A percentile compares a stretch with the other conserved stretches of the same genome.
Evolutionary conservation across 2,113 vertebrate genomes (phyloP).

Genomic region (Mustelus asterias): DNA sequence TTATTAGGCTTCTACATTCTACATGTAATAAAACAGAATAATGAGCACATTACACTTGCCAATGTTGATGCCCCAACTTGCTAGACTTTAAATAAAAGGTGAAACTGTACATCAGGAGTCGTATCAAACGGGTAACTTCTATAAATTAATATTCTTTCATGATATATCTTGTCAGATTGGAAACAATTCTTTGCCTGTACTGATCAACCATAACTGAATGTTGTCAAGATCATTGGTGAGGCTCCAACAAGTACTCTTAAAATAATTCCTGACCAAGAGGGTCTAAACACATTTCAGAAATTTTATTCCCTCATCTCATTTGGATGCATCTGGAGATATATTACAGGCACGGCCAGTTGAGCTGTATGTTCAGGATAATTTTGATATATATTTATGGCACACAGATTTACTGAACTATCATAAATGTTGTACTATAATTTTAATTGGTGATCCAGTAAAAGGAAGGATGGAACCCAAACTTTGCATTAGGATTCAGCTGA

Average conservation of each 20-base stretch:
- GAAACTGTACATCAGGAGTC: neutral
- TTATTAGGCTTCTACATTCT: neutral
- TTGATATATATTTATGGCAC: neutral
- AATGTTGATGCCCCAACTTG: neutral
- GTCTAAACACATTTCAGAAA: neutral
- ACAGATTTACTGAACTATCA: neutral
- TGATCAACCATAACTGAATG: neutral
- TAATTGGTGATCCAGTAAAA: neutral
- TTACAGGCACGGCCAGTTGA: neutral
- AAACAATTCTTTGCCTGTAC: neutral
- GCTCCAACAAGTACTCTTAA: neutral
- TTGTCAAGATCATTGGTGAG: neutral
- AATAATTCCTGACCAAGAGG: neutral
- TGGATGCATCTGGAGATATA: neutral
- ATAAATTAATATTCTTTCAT: neutral
- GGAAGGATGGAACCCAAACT: neutral
- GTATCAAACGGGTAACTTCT: neutral
- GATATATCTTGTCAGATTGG: neutral
- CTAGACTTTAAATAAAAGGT: neutral
- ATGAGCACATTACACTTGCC: neutral
- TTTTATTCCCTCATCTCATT: neutral
- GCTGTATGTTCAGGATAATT: neutral
- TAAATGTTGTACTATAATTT: neutral
- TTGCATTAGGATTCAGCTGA: neutral
- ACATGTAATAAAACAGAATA: neutral